These are phyloP conservation scores for Hyles lineata DNA, from an alignment of 2,888 invertebrate species.

Conservation along the genomic window DNA sequence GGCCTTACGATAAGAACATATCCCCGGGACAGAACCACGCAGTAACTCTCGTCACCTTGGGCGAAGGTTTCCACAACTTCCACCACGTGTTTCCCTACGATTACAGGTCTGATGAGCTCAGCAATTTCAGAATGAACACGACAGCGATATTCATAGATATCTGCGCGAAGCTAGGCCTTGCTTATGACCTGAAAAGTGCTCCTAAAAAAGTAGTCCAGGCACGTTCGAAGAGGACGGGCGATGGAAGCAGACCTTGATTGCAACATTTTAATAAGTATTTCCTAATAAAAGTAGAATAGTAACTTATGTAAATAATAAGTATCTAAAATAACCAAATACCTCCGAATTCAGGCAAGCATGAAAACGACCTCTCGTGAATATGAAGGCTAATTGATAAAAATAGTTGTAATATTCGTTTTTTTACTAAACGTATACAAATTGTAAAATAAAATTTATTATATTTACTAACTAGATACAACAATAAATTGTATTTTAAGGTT, in stretches of 20 bases:
- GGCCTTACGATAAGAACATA: constrained; percentile 65
- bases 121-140: constrained; percentile 85
- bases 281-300: too few species aligned
- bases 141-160: constrained; percentile 66
- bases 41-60: constrained; percentile 28
- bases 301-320: too few species aligned
- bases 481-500: too few species aligned
- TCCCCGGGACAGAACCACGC: constrained; percentile 26
- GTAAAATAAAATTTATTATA: too few species aligned
- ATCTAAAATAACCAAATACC: too few species aligned
- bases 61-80: constrained; percentile 91
- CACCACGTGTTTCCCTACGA: constrained; percentile 79
- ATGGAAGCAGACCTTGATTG: constrained; percentile 33
- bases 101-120: constrained; percentile 61
- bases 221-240: constrained; percentile 40
- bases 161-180: constrained; percentile 45
- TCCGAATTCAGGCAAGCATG: too few species aligned
- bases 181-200: constrained; percentile 46
- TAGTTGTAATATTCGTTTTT: too few species aligned
- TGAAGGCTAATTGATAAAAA: too few species aligned
- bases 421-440: too few species aligned
- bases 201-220: constrained; percentile 30
- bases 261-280: not conserved
- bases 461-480: too few species aligned
- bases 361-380: too few species aligned